Conservation (phyloP, 2,113 vertebrate species). For the Corvus moneduloides region DNA sequence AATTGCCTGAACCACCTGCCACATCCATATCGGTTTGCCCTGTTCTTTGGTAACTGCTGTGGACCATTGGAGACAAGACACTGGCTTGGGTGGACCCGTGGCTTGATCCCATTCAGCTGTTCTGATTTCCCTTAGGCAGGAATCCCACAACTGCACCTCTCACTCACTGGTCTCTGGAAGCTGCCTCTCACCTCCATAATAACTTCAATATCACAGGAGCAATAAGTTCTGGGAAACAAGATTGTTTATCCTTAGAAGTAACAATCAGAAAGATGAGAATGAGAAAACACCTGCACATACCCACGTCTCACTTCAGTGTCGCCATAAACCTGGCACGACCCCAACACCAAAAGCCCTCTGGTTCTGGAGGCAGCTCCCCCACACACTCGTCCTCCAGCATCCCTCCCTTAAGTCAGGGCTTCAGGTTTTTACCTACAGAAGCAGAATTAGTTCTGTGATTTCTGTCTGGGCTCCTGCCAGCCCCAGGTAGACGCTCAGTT, state of each 20-base stretch:
- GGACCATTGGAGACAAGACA: neutral
- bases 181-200: neutral
- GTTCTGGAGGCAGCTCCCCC: neutral
- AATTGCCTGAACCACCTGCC: neutral
- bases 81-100: neutral
- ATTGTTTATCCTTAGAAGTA: neutral
- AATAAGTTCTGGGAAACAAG: neutral
- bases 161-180: neutral
- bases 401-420: neutral
- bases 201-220: neutral
- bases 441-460: neutral
- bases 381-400: rapidly evolving
- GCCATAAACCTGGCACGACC: neutral
- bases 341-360: neutral
- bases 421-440: neutral
- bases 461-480: neutral
- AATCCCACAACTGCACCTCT: neutral
- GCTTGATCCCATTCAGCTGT: neutral
- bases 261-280: neutral
- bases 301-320: neutral
- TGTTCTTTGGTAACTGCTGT: neutral
- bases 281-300: neutral
- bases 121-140: neutral
- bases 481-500: neutral
- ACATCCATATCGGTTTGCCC: neutral